Conservation (phyloP, 2,113 vertebrate genomes). For the Ophthalmolycus amberensis region DNA sequence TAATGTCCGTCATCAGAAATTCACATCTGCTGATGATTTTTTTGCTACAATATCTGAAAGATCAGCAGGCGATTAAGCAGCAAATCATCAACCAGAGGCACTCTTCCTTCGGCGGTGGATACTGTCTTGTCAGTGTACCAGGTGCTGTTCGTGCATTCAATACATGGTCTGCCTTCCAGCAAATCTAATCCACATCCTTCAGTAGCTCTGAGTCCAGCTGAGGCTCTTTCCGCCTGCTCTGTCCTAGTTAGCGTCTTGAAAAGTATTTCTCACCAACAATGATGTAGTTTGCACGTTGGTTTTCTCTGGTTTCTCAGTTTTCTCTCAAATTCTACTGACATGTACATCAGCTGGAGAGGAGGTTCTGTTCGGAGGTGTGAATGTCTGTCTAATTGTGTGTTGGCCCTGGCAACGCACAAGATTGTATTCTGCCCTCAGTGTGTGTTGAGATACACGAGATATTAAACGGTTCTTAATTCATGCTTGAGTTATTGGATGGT, state of each 20-base stretch:
- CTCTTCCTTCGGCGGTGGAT: slow-evolving; percentile 4
- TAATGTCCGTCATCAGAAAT: slow-evolving; percentile 28
- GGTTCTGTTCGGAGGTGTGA: neutral
- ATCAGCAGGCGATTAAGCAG: slow-evolving; percentile 17
- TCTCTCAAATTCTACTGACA: neutral
- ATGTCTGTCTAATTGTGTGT: neutral
- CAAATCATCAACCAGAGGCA: slow-evolving; percentile 12
- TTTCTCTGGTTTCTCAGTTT: neutral
- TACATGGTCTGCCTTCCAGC: slow-evolving; percentile 46
- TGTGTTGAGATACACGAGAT: neutral
- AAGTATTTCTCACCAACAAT: neutral
- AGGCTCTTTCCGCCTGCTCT: slow-evolving; percentile 37
- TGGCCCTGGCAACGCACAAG: neutral
- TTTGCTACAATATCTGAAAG: slow-evolving; percentile 22
- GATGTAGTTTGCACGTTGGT: neutral
- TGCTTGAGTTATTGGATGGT: neutral
- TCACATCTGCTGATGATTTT: slow-evolving; percentile 21
- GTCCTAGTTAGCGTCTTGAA: slow-evolving; percentile 34
- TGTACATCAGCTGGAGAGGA: neutral
- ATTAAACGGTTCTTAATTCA: neutral
- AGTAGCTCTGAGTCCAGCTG: slow-evolving; percentile 59
- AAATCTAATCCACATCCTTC: slow-evolving; percentile 39
- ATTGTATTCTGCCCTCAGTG: neutral
- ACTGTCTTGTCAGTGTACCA: slow-evolving; percentile 31
- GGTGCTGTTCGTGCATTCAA: slow-evolving; percentile 50